Evolutionary conservation across 2,888 invertebrate species (phyloP).

Genomic region (Leptinotarsa peninsularis): DNA sequence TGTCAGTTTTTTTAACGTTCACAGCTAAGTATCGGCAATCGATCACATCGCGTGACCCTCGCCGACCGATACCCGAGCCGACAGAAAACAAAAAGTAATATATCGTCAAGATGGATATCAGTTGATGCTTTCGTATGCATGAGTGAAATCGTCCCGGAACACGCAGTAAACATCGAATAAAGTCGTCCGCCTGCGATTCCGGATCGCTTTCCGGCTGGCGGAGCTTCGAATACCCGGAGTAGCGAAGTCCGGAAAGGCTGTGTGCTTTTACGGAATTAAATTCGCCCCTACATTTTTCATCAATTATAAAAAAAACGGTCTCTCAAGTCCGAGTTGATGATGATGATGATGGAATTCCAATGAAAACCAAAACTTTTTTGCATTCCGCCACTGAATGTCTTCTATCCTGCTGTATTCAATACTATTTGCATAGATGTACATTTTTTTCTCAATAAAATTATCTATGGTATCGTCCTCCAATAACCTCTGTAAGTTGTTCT

Average conservation of each 20-base stretch:
- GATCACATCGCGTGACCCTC: conserved; percentile 10
- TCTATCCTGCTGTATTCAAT: too few species aligned
- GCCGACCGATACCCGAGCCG: conserved; percentile 22
- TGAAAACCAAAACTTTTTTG: neutral
- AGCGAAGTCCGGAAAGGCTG: conserved; percentile 17
- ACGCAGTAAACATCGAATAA: conserved; percentile 45
- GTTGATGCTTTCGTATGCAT: conserved; percentile 43
- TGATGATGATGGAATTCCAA: neutral
- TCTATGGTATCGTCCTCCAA: too few species aligned
- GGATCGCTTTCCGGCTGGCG: conserved; percentile 22
- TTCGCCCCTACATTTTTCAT: conserved; percentile 17
- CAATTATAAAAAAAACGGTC: neutral
- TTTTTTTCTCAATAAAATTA: too few species aligned
- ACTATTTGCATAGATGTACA: too few species aligned
- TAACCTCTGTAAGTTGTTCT: too few species aligned
- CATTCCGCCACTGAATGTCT: too few species aligned
- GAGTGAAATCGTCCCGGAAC: conserved; percentile 42
- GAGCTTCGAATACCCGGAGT: conserved; percentile 13
- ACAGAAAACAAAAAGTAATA: conserved; percentile 26
- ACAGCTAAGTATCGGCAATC: neutral
- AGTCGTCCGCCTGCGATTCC: conserved; percentile 40
- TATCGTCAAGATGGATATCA: conserved; percentile 35
- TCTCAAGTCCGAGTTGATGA: neutral
- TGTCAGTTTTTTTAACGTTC: neutral
- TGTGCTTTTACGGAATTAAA: conserved; percentile 19